Evolutionary conservation across 1,140 invertebrate species (phyloP), one percentile per base, ranked within the genome.

Genomic region (Heliothis virescens): DNA sequence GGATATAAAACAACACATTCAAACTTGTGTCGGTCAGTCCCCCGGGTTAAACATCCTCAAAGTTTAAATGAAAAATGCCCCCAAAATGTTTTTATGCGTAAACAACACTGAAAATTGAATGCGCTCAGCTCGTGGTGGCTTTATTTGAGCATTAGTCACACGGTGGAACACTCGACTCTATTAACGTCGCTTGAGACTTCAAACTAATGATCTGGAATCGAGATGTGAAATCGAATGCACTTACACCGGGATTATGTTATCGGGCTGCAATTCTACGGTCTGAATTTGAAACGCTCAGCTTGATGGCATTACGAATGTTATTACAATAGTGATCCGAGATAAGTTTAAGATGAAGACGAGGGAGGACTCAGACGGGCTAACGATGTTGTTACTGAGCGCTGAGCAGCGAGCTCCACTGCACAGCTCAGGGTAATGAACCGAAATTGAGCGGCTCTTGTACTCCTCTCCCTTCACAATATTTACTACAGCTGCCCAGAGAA

Each of bases 361-460:
- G 60, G 79, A 13, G 75, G 52, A 80, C 72, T 67, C 29, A 73
- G 73, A 80, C 78, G 29, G 52, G 60, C 78, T 82, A 82, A 82
- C 81, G 81, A 82, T 76, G 60, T 76, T 76, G 74, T 76, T 76
- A 76, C 73, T 52, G 59, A 63, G 60, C 60, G 60, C 48, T 71
- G 59, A 21, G 15, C 21, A 16, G 59, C 21, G 48, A 47, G 60
- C 60, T 62, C 12, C 18, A 48, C 21, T 15, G 21, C 48, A 18
- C 69, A 41, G 62, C 52, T 79, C 77, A 80, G 81, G 67, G 67
- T 82, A 82, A 82, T 82, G 81, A 82, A 82, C 78, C 78, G 65
- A 63, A 63, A 69, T 69, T 75, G 62, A 79, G 63, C 34, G n/a
- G 18, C 50, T 76, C 63, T 80, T 63, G 79, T 67, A 16, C 11